These are phyloP conservation scores for Pangasius mekongensis DNA, from an alignment of 2,797 vertebrate genomes.

Conservation along the genomic window DNA sequence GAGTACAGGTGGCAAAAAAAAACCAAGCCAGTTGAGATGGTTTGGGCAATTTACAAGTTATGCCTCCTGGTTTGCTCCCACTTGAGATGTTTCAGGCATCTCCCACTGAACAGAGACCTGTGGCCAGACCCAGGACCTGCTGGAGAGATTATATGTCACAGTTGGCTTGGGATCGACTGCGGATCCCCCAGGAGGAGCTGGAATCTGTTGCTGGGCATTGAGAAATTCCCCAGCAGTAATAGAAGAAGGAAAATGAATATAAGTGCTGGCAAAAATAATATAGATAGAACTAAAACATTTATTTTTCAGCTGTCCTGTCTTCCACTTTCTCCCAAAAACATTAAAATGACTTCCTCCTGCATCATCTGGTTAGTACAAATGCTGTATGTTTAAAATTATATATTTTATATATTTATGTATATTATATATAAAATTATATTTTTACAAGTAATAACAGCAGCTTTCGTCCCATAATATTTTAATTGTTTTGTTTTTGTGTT, in stretches of 20 bases:
- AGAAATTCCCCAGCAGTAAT: neutral
- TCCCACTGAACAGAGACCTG: neutral
- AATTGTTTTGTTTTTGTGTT: neutral
- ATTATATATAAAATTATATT: neutral
- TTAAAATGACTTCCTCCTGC: neutral
- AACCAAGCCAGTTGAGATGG: neutral
- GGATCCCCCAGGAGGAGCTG: neutral
- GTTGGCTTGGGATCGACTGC: neutral
- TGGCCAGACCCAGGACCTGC: neutral
- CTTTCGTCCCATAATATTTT: neutral
- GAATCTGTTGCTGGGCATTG: neutral
- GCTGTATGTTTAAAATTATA: neutral
- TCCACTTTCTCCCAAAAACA: neutral
- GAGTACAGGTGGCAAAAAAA: neutral
- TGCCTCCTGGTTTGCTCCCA: neutral
- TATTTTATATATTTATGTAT: too few species aligned
- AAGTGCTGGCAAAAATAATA: neutral
- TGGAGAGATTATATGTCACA: neutral
- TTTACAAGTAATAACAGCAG: neutral
- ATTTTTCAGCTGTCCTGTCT: neutral
- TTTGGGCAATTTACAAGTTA: neutral
- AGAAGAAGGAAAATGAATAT: neutral
- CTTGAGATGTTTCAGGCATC: neutral
- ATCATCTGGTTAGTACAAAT: neutral
- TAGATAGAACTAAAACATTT: neutral